Evolutionary conservation across 2,888 invertebrate genomes (phyloP), one percentile per base, ranked within the genome.

Genomic region (Acanthopleura granulata): DNA sequence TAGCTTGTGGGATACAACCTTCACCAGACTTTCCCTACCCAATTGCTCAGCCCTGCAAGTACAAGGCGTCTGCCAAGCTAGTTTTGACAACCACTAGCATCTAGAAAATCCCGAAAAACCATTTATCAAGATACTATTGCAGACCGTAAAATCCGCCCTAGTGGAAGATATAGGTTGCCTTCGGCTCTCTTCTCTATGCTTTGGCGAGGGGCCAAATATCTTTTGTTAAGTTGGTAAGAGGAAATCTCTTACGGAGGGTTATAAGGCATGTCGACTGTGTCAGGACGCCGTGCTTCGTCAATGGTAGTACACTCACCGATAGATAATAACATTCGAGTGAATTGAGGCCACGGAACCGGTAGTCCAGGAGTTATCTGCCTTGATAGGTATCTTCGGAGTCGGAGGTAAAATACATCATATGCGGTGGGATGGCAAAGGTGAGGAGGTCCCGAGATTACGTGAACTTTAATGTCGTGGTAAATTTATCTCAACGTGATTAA

Each of bases 51-150:
- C 3, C 57, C 57, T n/a, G 57, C 3, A 6, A n/a, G 57, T n/a
- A 57, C 22, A 22, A 18, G 57, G 57, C 57, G 57, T 57, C 57
- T 57, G 57, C 18, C 18, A 57, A 57, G 57, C 22, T 57, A 57
- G 57, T 57, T 57, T 57, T 57, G 57, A 57, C 57, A n/a, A 22
- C 22, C n/a, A 22, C 22, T 18, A n/a, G 57, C 22, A 57, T 57
- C 12, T 57, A 57, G 57, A 57, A 57, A 57, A 18, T 57, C 40
- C 57, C 57, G 3, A 57, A 57, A 57, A 57, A 57, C 57, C 57
- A 57, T 57, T 57, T 57, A 57, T 57, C 57, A 57, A 22, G 57
- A 57, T 57, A 57, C 18, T 57, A 57, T 57, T 57, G 57, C 57
- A n/a, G n/a, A 22, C 22, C 22, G 57, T 18, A n/a, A 57, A 22